Evolutionary conservation across 2,113 vertebrate genomes (phyloP), one percentile per base, ranked within the genome.

Genomic region (Catharus fuscescens): DNA sequence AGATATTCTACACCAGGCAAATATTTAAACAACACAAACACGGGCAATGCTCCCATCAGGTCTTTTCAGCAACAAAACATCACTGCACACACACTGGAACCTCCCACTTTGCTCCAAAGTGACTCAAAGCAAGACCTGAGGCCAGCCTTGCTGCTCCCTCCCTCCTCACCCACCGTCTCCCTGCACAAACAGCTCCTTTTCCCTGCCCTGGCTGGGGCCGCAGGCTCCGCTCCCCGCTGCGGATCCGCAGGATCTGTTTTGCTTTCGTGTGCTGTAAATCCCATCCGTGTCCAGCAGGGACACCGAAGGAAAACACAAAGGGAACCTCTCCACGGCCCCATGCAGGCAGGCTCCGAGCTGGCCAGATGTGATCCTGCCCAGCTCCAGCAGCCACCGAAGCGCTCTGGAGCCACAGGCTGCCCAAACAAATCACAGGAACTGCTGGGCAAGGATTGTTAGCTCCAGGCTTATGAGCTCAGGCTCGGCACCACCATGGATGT

Each of bases 391-490:
- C 74, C 15, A 0, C 47, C 12, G 6, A 40, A 25, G 36, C 31
- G 16, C 17, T 47, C 70, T 1, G 38, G 78, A 90, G 79, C 70
- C 29, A 36, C 12, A 0, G 2, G 10, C 70, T 90, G 93, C 86
- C 87, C 80, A 42, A 78, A 84, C 61, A 74, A 52, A 70, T 8
- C 28, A 15, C 38, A 59, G 28, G 15, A 93, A 84, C 84, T 73
- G 26, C 3, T 26, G 29, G 42, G 90, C 81, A 56, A 50, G 78
- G 53, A 48, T 32, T 56, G 71, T 36, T 19, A 87, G 78, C 78
- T 73, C 24, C 3, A 15, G 93, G 90, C 84, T 94, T 3, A 52
- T 5, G 80, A 91, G 90, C 92, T 78, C 73, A 26, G 86, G 89
- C 96, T 92, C 34, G 14, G 86, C 64, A 78, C 20, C 38, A 47